Evolutionary conservation across 2,888 invertebrate genomes (phyloP), one percentile per base, ranked within the genome.

Genomic region (Sphaeridia pumilis): DNA sequence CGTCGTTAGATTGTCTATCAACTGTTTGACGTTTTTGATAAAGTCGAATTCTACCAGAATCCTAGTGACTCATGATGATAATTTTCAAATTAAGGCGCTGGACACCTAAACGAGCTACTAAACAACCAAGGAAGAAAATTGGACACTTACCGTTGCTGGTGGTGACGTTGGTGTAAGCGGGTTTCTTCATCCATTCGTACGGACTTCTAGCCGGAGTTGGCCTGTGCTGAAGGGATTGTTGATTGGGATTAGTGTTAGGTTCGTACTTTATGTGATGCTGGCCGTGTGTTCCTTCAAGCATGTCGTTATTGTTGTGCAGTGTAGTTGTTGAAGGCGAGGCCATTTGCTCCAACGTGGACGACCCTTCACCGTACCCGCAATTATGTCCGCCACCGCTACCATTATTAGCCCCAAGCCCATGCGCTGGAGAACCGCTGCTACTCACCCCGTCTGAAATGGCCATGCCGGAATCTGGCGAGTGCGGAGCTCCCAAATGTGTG

Each of bases 121-220:
- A 10, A 31, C 7, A 31, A 31, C 7, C 7, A 31, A 31, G 7
- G 12, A 7, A 38, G 41, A 7, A 38, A 38, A n/a, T 42, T 14
- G 17, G 14, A 42, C 22, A 28, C 28, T 28, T 35, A 31, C 25
- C 25, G 46, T 71, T 71, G 88, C 88, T 87, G 73, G 87, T 85
- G 25, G 58, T 53, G 46, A 49, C 57, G 44, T 56, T 54, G 42
- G 59, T 59, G 71, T 88, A 88, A 48, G 85, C 81, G 4, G 84
- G 83, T 70, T 87, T 88, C 71, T 86, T 89, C 82, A 92, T 89
- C 90, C 90, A 90, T 66, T 87, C 88, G 70, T 81, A 90, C 0
- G 87, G 87, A 61, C 85, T 84, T 41, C 87, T 78, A 21, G 81
- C 79, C 26, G 84, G 83, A 35, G 81, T 77, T 42, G 86, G 82